phyloP scores from a whole-genome alignment of 2,113 vertebrate species.

The Pteropus alecto region DNA sequence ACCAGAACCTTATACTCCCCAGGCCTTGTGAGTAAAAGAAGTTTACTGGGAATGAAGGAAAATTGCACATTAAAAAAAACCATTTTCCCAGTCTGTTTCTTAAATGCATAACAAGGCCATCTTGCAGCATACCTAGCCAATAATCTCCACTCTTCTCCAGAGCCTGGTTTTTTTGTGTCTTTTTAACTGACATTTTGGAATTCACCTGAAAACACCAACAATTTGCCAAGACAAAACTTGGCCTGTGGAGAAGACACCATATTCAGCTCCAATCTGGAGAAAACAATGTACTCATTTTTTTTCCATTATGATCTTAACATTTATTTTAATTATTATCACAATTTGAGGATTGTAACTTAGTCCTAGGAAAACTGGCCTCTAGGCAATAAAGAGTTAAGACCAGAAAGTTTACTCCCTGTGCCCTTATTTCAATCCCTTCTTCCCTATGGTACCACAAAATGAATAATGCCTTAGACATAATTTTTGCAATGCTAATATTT shows the following conservation, averaged over 20 bases:
- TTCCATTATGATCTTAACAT: constrained; percentile 20
- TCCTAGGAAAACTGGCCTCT: not conserved
- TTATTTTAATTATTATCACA: constrained; percentile 37
- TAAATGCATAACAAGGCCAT: not conserved
- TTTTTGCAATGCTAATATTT: constrained; percentile 78
- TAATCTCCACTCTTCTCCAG: not conserved
- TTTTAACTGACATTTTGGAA: constrained; percentile 69
- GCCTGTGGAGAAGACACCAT: constrained; percentile 62
- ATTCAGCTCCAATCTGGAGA: constrained; percentile 68
- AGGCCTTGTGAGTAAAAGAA: constrained; percentile 15
- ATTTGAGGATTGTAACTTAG: not conserved
- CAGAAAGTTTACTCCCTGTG: not conserved
- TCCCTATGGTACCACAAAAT: constrained; percentile 64
- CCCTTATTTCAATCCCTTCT: constrained; percentile 43
- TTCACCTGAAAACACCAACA: constrained; percentile 66
- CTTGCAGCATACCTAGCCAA: constrained; percentile 46
- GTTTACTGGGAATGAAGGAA: not conserved
- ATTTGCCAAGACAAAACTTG: constrained; percentile 66
- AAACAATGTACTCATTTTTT: constrained; percentile 36
- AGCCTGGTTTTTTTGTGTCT: not conserved
- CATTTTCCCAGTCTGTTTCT: constrained; percentile 17
- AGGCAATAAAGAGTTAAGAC: constrained; percentile 50
- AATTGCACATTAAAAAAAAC: not conserved
- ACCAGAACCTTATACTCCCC: constrained; percentile 20
- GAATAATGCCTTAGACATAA: constrained; percentile 69